Conservation (phyloP, 2,888 invertebrate genomes). For the Agriotes lineatus region DNA sequence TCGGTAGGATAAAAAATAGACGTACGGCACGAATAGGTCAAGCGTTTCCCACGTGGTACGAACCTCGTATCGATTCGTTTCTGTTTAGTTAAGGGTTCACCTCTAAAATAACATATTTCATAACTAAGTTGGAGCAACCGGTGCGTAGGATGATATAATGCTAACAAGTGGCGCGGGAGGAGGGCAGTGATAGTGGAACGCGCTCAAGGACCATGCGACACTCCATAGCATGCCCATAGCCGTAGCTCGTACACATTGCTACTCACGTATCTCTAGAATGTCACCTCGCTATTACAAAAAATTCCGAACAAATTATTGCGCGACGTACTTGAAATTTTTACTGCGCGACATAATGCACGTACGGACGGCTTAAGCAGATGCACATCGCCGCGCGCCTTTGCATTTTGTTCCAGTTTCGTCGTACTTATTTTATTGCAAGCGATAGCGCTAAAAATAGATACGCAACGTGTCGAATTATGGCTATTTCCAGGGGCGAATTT, state of each 20-base stretch:
- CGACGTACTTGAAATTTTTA: conserved; percentile 36
- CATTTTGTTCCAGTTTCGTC: background rate
- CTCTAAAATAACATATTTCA: conserved; percentile 39
- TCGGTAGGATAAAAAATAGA: background rate
- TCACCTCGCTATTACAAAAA: conserved; percentile 37
- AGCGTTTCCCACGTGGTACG: conserved; percentile 24
- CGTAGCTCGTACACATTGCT: conserved; percentile 30
- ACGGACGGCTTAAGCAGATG: background rate
- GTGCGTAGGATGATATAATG: conserved; percentile 44
- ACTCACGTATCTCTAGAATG: conserved; percentile 35
- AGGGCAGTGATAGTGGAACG: conserved; percentile 47
- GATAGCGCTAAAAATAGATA: too few species aligned
- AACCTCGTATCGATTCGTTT: conserved; percentile 20
- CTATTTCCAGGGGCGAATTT: too few species aligned
- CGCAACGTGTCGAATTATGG: too few species aligned
- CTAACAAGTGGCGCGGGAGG: conserved; percentile 43
- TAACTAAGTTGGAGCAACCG: conserved; percentile 41
- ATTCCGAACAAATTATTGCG: conserved; percentile 25
- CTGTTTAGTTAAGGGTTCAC: conserved; percentile 29
- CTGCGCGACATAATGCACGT: conserved; percentile 4
- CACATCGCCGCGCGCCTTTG: background rate
- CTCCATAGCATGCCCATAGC: conserved; percentile 37
- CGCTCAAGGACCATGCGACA: conserved; percentile 45
- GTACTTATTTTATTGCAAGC: too few species aligned
- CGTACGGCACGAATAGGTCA: conserved; percentile 12